Percentiles rank a stretch among this genome's conserved stretches.
These are phyloP conservation scores for Gopherus evgoodei DNA, from an alignment of 2,113 vertebrate genomes.

Conservation along the genomic window DNA sequence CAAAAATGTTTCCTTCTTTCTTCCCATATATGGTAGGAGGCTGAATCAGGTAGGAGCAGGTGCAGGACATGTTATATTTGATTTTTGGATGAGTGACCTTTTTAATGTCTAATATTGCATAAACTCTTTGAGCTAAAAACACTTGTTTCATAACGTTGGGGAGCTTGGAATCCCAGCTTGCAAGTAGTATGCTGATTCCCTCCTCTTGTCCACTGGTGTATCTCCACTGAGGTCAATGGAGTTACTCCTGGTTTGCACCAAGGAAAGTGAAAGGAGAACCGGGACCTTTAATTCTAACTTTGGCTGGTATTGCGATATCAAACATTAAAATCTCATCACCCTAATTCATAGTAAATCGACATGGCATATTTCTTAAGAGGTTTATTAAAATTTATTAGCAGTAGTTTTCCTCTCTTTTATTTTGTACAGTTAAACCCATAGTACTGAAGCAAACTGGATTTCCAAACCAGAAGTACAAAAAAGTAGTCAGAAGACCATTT, in stretches of 20 bases:
- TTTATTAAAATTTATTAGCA: slow-evolving; percentile 12
- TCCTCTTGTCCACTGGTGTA: slow-evolving; percentile 32
- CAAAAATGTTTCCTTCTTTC: background rate
- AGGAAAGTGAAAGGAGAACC: slow-evolving; percentile 32
- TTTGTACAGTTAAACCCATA: background rate
- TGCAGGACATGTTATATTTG: slow-evolving; percentile 9
- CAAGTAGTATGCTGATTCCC: slow-evolving; percentile 33
- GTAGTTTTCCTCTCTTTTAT: background rate
- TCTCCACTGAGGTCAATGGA: slow-evolving; percentile 10
- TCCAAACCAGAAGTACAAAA: background rate
- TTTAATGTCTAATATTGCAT: slow-evolving; percentile 24
- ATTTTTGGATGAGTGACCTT: slow-evolving; percentile 49
- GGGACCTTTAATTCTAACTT: slow-evolving; percentile 11
- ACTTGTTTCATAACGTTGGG: slow-evolving; percentile 17
- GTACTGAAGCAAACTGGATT: slow-evolving; percentile 23
- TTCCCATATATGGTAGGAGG: slow-evolving; percentile 16
- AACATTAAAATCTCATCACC: slow-evolving; percentile 32
- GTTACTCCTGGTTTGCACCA: slow-evolving; percentile 51
- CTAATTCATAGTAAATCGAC: slow-evolving; percentile 30
- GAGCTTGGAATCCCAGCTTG: slow-evolving; percentile 59
- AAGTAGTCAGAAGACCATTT: background rate
- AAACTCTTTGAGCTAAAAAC: background rate
- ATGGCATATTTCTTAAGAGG: slow-evolving; percentile 30
- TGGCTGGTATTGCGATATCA: slow-evolving; percentile 38
- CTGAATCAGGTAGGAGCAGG: slow-evolving; percentile 25